Conservation (phyloP, 2,797 vertebrate genomes). For the Melanotaenia nigrans region DNA sequence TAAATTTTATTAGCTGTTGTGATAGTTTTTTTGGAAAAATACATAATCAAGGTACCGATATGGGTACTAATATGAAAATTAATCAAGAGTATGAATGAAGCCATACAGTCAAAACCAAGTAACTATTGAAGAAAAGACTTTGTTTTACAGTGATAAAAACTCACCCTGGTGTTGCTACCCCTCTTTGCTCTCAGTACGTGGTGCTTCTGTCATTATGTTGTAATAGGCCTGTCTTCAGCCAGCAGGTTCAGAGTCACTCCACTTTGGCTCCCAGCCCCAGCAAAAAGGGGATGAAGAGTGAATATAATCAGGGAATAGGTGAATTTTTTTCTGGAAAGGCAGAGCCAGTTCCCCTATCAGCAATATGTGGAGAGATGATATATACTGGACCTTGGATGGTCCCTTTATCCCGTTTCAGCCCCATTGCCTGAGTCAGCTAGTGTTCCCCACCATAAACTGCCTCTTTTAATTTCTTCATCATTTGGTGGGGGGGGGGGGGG, state of each 20-base stretch:
- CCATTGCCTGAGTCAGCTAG: conserved; percentile 69
- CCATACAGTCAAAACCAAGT: background rate
- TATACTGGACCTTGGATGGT: conserved; percentile 61
- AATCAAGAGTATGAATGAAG: background rate
- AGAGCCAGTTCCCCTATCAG: conserved; percentile 64
- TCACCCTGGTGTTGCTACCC: conserved; percentile 23
- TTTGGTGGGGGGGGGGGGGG: no score
- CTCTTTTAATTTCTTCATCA: conserved; percentile 69
- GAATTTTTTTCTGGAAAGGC: conserved; percentile 47
- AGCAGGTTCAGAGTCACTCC: conserved; percentile 42
- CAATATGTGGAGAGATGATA: conserved; percentile 60
- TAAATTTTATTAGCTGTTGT: background rate
- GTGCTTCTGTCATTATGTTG: conserved; percentile 44
- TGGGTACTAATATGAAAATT: background rate
- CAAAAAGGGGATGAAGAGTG: conserved; percentile 21
- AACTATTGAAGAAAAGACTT: conserved; percentile 17
- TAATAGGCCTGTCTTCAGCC: conserved; percentile 52
- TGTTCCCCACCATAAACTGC: conserved; percentile 67
- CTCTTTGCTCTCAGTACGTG: conserved; percentile 28
- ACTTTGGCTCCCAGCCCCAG: conserved; percentile 36
- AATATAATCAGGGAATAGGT: conserved; percentile 63
- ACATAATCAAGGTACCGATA: background rate
- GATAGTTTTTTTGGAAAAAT: background rate
- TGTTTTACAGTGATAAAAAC: conserved; percentile 27
- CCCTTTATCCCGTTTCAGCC: conserved; percentile 42